These are phyloP conservation scores for Hypotaenidia philippensis DNA, from an alignment of 2,797 vertebrate genomes.

Conservation along the genomic window DNA sequence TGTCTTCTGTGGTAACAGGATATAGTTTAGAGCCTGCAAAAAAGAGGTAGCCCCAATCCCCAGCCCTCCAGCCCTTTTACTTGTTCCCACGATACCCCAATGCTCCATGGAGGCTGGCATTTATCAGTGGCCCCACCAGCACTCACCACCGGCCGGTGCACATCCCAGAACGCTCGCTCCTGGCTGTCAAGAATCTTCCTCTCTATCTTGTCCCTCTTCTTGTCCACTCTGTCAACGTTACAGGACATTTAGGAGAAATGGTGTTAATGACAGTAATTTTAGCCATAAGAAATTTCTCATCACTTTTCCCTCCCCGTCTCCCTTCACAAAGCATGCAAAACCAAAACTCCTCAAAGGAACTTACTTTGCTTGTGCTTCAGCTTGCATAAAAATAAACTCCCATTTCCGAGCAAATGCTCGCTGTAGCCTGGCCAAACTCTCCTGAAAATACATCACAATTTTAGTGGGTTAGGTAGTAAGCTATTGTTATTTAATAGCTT, in stretches of 20 bases:
- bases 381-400: conserved; percentile 99
- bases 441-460: conserved; percentile 83
- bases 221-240: conserved; percentile 89
- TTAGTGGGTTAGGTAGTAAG: background rate
- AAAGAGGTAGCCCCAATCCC: background rate
- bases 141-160: conserved; percentile 97
- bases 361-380: conserved; percentile 99
- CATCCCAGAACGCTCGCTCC: conserved; percentile 97
- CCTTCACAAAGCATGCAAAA: background rate
- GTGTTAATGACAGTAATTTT: background rate
- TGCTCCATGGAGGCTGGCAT: background rate
- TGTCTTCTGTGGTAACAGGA: background rate
- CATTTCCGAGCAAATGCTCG: conserved; percentile 97
- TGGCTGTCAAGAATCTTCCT: conserved; percentile 98
- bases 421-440: conserved; percentile 97
- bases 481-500: background rate
- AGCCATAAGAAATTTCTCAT: background rate
- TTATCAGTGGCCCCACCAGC: background rate
- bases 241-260: conserved; percentile 6
- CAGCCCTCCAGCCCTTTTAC: background rate
- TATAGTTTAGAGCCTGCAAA: background rate
- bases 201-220: conserved; percentile 98
- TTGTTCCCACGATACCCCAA: background rate
- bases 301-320: background rate
- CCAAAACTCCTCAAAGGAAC: conserved; percentile 60